A percentile compares a stretch with the other conserved stretches of the same genome.
Evolutionary conservation across 2,888 invertebrate species (phyloP).

Genomic region (Electrophaes corylata): DNA sequence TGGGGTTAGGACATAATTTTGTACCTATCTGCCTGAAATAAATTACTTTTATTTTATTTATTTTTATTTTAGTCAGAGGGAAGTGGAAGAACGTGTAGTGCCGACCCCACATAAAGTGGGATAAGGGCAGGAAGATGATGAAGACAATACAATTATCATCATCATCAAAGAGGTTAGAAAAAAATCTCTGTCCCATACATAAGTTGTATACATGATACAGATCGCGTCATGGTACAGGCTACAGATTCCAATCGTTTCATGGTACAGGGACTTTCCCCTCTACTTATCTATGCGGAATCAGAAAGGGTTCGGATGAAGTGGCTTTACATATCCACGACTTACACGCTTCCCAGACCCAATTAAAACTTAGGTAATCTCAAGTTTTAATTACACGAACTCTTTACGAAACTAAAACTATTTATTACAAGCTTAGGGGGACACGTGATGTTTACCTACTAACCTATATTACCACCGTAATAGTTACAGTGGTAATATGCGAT

Average conservation of each 20-base stretch:
- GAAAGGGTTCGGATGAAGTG: slow-evolving; percentile 29
- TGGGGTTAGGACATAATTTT: too few relatives aligned
- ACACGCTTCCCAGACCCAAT: slow-evolving; percentile 45
- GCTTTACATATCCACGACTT: slow-evolving; percentile 36
- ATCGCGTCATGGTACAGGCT: slow-evolving; percentile 1
- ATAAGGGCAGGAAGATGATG: too few relatives aligned
- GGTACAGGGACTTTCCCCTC: slow-evolving; percentile 15
- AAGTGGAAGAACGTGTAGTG: too few relatives aligned
- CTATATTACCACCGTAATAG: background rate
- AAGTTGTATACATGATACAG: background rate
- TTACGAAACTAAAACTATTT: slow-evolving; percentile 53
- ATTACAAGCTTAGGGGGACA: slow-evolving; percentile 27
- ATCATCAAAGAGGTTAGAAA: too few relatives aligned
- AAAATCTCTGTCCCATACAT: too few relatives aligned
- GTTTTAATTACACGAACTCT: slow-evolving; percentile 58
- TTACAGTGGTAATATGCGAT: background rate
- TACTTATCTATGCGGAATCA: slow-evolving; percentile 32
- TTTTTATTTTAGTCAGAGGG: too few relatives aligned
- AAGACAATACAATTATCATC: too few relatives aligned
- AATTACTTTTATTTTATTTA: too few relatives aligned
- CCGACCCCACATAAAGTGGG: too few relatives aligned
- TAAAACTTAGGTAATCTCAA: slow-evolving; percentile 59
- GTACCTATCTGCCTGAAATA: too few relatives aligned
- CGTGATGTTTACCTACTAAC: background rate
- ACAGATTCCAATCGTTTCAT: slow-evolving; percentile 8